These are phyloP conservation scores for Temnothorax nylanderi DNA, from an alignment of 1,140 invertebrate species.

Conservation along the genomic window DNA sequence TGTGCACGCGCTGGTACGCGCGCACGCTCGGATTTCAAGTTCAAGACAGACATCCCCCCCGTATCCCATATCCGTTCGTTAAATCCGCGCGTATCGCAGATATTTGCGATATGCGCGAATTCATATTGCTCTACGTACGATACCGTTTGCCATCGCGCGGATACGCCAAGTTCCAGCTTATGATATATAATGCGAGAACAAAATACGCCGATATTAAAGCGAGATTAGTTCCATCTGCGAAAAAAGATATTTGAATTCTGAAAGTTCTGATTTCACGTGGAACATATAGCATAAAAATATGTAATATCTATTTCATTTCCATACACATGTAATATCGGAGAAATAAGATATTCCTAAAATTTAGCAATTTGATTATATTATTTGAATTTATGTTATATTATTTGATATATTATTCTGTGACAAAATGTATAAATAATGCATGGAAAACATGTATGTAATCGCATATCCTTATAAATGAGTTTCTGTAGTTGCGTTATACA, in stretches of 20 bases:
- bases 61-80: not conserved
- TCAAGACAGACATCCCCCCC: slow-evolving; percentile 16
- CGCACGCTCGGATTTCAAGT: slow-evolving; percentile 43
- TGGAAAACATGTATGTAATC: slow-evolving; percentile 19
- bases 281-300: not conserved
- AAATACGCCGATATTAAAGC: not conserved
- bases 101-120: slow-evolving; percentile 9
- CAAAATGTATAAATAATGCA: not conserved
- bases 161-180: not conserved
- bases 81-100: not conserved
- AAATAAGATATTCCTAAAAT: not conserved
- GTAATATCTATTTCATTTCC: not conserved
- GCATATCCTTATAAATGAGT: slow-evolving; percentile 11
- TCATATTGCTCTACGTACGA: not conserved
- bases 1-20: slow-evolving; percentile 32
- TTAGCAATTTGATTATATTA: not conserved
- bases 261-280: not conserved
- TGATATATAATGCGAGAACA: not conserved
- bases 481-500: not conserved
- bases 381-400: not conserved
- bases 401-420: not conserved
- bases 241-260: not conserved
- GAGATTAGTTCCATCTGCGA: not conserved
- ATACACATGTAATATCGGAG: not conserved
- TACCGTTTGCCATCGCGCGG: not conserved